Evolutionary conservation across 2,888 invertebrate genomes (phyloP).

Genomic region (Drosophila tripunctata): DNA sequence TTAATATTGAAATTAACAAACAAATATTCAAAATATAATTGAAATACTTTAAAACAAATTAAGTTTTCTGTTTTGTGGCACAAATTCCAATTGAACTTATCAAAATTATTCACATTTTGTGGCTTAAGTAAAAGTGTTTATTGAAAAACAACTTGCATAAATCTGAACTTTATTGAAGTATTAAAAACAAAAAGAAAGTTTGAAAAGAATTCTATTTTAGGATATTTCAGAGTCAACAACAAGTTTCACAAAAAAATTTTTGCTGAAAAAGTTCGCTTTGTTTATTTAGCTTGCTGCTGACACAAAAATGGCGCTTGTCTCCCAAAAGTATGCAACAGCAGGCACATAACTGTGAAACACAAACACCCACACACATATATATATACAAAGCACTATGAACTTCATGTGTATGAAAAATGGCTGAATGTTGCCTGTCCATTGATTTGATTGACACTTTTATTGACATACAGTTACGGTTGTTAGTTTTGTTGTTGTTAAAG

Average conservation of each 20-base stretch:
- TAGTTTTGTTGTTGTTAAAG: slow-evolving; percentile 20
- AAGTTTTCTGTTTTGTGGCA: not conserved
- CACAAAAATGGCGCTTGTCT: slow-evolving; percentile 26
- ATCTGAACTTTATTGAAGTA: not conserved
- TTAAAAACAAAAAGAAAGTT: not conserved
- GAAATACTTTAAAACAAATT: not conserved
- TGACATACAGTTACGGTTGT: slow-evolving; percentile 59
- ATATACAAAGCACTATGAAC: not conserved
- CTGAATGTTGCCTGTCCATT: slow-evolving; percentile 56
- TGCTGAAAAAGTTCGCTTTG: not conserved
- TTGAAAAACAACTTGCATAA: not conserved
- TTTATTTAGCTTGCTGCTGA: slow-evolving; percentile 4
- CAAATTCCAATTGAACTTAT: not conserved
- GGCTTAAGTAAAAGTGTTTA: not conserved
- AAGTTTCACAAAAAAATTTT: too few relatives aligned
- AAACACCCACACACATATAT: not conserved
- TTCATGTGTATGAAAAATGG: slow-evolving; percentile 63
- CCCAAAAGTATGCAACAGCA: slow-evolving; percentile 61
- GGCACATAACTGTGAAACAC: slow-evolving; percentile 39
- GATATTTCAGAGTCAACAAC: not conserved
- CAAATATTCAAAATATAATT: not conserved
- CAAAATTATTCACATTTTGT: not conserved
- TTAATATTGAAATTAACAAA: too few relatives aligned
- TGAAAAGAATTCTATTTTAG: not conserved
- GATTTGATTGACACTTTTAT: slow-evolving; percentile 81